Percentiles rank a stretch among this genome's conserved stretches.
Conservation (phyloP, 2,888 invertebrate genomes). For the Muschampia plurimacula region DNA sequence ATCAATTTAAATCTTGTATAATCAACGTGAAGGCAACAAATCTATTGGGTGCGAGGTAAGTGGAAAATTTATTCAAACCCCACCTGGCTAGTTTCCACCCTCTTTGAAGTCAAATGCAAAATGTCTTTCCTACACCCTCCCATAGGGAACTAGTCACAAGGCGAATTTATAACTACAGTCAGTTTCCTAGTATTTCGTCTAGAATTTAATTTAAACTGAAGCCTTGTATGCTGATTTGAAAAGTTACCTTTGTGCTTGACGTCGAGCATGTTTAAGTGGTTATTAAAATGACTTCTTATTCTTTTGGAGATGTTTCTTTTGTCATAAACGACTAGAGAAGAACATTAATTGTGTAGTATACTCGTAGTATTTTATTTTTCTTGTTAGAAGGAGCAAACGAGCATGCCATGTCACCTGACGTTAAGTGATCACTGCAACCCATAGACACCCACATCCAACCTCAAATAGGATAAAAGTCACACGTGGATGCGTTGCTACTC, state of each 20-base stretch:
- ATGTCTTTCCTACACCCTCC: conserved; percentile 26
- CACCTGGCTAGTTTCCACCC: conserved; percentile 14
- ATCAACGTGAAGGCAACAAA: conserved; percentile 13
- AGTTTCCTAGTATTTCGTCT: conserved; percentile 16
- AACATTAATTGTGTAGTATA: too few species aligned
- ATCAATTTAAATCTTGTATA: not conserved
- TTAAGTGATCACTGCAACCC: too few species aligned
- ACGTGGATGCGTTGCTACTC: too few species aligned
- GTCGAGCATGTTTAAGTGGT: not conserved
- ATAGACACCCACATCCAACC: too few species aligned
- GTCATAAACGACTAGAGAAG: too few species aligned
- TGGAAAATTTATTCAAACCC: conserved; percentile 25
- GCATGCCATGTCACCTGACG: too few species aligned
- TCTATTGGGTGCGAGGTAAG: conserved; percentile 23
- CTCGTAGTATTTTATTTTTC: too few species aligned
- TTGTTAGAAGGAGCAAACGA: too few species aligned
- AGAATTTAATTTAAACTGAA: conserved; percentile 10
- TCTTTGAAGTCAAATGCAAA: conserved; percentile 31
- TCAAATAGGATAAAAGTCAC: too few species aligned
- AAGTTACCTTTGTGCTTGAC: not conserved
- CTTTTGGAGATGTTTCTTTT: too few species aligned
- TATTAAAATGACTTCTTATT: not conserved
- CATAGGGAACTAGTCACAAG: conserved; percentile 17
- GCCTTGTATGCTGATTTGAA: not conserved
- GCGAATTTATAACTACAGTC: conserved; percentile 31